Evolutionary conservation across 92 coral and sea anemone genomes (phyloP).

Genomic region (Epizoanthus ramosus): DNA sequence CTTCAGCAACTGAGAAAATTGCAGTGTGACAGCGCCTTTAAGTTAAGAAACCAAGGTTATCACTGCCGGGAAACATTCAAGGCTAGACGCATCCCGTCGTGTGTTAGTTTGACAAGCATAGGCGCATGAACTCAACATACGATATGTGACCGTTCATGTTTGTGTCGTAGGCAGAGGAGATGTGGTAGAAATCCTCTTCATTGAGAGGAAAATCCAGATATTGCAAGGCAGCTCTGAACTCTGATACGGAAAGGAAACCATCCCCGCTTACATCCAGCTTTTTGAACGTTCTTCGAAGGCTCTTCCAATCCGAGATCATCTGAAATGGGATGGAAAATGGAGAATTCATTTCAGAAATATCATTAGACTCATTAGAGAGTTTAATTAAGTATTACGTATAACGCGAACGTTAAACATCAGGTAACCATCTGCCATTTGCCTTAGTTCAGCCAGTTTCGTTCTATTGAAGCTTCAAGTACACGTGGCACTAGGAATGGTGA

Average conservation of each 20-base stretch:
- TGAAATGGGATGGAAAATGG: slow-evolving; percentile 5
- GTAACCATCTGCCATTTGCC: too few species aligned
- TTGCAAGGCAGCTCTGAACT: slow-evolving; percentile 64
- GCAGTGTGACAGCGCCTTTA: too few species aligned
- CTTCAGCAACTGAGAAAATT: too few species aligned
- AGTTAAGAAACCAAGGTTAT: too few species aligned
- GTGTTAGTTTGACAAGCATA: slow-evolving; percentile 17
- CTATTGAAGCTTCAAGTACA: too few species aligned
- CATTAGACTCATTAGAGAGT: background rate
- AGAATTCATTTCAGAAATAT: background rate
- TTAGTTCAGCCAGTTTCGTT: too few species aligned
- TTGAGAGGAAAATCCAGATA: slow-evolving; percentile 62
- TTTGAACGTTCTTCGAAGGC: slow-evolving; percentile 73
- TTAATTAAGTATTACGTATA: background rate
- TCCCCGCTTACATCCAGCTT: slow-evolving; percentile 65
- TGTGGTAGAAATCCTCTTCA: slow-evolving; percentile 86
- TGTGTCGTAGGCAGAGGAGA: slow-evolving; percentile 79
- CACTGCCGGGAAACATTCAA: too few species aligned
- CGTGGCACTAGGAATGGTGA: too few species aligned
- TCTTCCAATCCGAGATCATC: slow-evolving; percentile 87
- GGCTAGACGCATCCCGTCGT: background rate
- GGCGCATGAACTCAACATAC: slow-evolving; percentile 77
- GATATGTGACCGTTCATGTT: slow-evolving; percentile 79
- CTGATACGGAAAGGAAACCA: slow-evolving; percentile 74
- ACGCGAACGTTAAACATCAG: too few species aligned